These are phyloP conservation scores for Eleginops maclovinus DNA, from an alignment of 2,113 vertebrate species.

Conservation along the genomic window DNA sequence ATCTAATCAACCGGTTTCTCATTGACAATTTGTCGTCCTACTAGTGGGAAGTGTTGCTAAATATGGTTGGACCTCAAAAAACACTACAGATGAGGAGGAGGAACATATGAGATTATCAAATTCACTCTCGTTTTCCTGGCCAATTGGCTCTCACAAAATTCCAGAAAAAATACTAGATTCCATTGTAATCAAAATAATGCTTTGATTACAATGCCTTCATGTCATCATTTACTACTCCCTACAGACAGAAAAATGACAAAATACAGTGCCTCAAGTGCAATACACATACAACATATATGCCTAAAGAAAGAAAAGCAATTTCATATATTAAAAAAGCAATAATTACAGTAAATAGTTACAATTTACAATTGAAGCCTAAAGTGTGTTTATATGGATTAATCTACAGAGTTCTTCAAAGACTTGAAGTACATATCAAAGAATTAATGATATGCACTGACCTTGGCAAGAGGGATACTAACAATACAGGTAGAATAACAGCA, in stretches of 20 bases:
- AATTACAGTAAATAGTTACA: too few species aligned
- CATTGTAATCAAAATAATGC: not conserved
- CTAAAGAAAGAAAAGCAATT: too few species aligned
- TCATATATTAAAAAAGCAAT: too few species aligned
- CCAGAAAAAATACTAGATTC: not conserved
- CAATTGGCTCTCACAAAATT: not conserved
- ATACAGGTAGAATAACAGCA: conserved; percentile 42
- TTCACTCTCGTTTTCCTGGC: not conserved
- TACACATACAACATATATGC: too few species aligned
- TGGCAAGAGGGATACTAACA: conserved; percentile 40
- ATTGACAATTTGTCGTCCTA: conserved; percentile 48
- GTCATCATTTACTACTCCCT: too few species aligned
- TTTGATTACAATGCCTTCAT: too few species aligned
- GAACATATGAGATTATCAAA: not conserved
- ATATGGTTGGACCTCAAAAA: not conserved
- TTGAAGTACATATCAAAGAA: not conserved
- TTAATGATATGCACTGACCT: conserved; percentile 49
- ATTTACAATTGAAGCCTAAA: too few species aligned
- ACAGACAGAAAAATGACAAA: too few species aligned
- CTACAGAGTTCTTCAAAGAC: not conserved
- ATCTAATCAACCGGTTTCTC: conserved; percentile 40
- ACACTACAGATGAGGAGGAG: not conserved
- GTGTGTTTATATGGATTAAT: too few species aligned
- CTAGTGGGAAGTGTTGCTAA: conserved; percentile 18
- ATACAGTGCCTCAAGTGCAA: too few species aligned